Evolutionary conservation across 2,888 invertebrate genomes (phyloP).

Genomic region (Schizotus pectinicornis): DNA sequence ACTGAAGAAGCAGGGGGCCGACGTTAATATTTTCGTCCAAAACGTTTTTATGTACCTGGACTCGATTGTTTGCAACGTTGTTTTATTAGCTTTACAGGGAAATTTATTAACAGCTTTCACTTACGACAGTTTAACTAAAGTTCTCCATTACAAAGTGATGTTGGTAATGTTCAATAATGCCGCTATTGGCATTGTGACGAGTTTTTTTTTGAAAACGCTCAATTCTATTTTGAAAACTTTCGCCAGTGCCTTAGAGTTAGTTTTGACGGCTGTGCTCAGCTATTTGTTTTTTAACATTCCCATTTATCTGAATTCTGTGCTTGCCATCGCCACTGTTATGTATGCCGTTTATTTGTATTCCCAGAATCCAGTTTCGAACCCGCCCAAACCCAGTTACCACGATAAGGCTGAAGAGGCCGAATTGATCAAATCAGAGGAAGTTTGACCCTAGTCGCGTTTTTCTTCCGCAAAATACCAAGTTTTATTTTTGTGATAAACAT

Average conservation of each 20-base stretch:
- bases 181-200: constrained; percentile 90
- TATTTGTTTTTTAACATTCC: constrained; percentile 85
- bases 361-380: constrained; percentile 82
- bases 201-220: constrained; percentile 89
- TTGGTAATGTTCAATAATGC: constrained; percentile 89
- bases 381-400: constrained; percentile 35
- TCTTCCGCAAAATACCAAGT: not conserved
- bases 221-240: constrained; percentile 96
- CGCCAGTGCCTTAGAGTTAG: constrained; percentile 89
- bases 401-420: constrained; percentile 27
- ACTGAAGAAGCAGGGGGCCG: constrained; percentile 82
- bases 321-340: constrained; percentile 83
- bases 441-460: constrained; percentile 20
- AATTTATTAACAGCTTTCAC: constrained; percentile 68
- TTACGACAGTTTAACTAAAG: constrained; percentile 61
- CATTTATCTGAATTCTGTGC: constrained; percentile 79
- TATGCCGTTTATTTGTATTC: constrained; percentile 87
- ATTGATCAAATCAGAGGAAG: constrained; percentile 35
- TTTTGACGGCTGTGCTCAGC: constrained; percentile 89
- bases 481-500: too few species aligned
- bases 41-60: constrained; percentile 96
- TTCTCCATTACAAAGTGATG: constrained; percentile 74
- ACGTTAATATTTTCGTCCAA: constrained; percentile 89
- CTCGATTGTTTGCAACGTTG: constrained; percentile 89
- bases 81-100: constrained; percentile 72